A percentile compares a stretch with the other conserved stretches of the same genome.
Conservation (phyloP, 2,797 vertebrate species). For the Myoxocephalus aenaeus region DNA sequence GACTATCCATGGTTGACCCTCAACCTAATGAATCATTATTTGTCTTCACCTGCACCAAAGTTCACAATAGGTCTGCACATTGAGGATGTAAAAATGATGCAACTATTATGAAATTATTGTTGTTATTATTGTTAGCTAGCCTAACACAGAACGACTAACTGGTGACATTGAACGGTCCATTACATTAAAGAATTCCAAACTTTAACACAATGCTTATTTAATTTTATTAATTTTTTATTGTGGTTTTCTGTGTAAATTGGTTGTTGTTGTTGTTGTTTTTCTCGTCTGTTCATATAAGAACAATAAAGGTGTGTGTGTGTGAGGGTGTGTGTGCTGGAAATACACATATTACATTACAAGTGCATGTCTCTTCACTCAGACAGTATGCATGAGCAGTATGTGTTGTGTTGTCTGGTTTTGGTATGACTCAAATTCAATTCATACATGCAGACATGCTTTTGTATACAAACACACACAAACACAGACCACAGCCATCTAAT, state of each 20-base stretch:
- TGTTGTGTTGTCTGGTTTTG: constrained; percentile 14
- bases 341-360: neutral
- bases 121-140: too few relatives aligned
- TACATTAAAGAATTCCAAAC: neutral
- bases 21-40: neutral
- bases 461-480: neutral
- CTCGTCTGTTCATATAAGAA: neutral
- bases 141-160: neutral
- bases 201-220: neutral
- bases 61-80: neutral
- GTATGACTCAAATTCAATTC: constrained; percentile 13
- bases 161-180: too few relatives aligned
- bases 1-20: neutral
- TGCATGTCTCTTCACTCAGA: neutral
- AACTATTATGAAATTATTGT: too few relatives aligned
- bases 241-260: too few relatives aligned
- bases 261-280: neutral
- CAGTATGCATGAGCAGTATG: neutral
- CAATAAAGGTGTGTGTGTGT: neutral
- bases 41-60: neutral
- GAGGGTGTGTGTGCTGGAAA: neutral
- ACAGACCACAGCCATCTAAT: constrained; percentile 23
- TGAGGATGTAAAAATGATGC: neutral
- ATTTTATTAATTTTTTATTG: neutral
- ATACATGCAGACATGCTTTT: neutral